These are phyloP conservation scores for Lysiphlebus fabarum DNA, from an alignment of 1,140 invertebrate genomes.

Conservation along the genomic window DNA sequence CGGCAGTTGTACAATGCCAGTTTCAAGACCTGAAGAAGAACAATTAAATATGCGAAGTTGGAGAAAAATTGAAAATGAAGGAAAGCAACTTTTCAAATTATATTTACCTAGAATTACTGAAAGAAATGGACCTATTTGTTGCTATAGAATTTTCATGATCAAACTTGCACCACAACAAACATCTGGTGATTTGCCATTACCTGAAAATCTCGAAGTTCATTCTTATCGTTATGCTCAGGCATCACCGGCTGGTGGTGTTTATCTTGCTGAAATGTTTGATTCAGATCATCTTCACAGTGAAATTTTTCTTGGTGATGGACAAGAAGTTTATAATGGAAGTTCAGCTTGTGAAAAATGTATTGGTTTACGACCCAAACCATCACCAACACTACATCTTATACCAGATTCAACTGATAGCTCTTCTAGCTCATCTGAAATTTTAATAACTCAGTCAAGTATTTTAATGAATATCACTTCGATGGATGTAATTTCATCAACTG, in stretches of 20 bases:
- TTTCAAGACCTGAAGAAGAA: slow-evolving; percentile 66
- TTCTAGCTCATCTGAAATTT: slow-evolving; percentile 15
- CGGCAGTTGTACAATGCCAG: slow-evolving; percentile 64
- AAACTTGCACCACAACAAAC: slow-evolving; percentile 64
- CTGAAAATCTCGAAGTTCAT: slow-evolving; percentile 65
- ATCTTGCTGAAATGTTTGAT: slow-evolving; percentile 79
- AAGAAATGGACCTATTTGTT: slow-evolving; percentile 83
- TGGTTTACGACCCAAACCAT: slow-evolving; percentile 52
- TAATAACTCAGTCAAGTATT: slow-evolving; percentile 6
- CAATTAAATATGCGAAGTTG: slow-evolving; percentile 60
- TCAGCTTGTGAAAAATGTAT: slow-evolving; percentile 54
- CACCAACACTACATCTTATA: slow-evolving; percentile 43
- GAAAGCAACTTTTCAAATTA: slow-evolving; percentile 68
- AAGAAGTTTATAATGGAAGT: slow-evolving; percentile 47
- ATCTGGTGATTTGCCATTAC: slow-evolving; percentile 64
- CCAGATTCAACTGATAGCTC: slow-evolving; percentile 32
- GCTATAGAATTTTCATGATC: slow-evolving; percentile 77
- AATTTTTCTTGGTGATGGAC: slow-evolving; percentile 67
- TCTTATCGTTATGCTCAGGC: slow-evolving; percentile 72
- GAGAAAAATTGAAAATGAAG: slow-evolving; percentile 67
- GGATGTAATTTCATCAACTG: slow-evolving; percentile 16
- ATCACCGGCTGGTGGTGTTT: slow-evolving; percentile 64
- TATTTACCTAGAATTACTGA: slow-evolving; percentile 73
- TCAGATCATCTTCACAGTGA: slow-evolving; percentile 59
- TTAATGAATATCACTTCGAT: slow-evolving; percentile 20